Conservation (phyloP, 53 echinoderm and acorn worm genomes). For the Holothuria leucospilota region DNA sequence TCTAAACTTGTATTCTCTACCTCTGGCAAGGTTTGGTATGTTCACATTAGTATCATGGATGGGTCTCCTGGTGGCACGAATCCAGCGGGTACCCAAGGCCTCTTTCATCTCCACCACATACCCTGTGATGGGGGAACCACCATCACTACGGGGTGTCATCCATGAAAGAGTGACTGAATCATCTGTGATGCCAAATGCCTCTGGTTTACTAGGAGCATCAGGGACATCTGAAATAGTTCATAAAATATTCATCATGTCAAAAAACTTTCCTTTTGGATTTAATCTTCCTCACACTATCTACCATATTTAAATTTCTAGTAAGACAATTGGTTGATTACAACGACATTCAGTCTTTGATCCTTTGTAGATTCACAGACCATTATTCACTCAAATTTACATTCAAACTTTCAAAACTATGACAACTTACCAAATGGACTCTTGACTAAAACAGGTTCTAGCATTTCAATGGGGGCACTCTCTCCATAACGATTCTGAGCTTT, state of each 20-base stretch:
- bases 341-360: too few species aligned
- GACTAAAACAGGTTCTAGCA: conserved; percentile 75
- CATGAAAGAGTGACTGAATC: conserved; percentile 87
- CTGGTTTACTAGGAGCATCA: conserved; percentile 89
- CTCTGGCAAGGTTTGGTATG: conserved; percentile 69
- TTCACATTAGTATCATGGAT: conserved; percentile 72
- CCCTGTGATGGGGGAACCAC: conserved; percentile 89
- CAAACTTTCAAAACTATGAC: too few species aligned
- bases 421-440: conserved; percentile 98
- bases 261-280: too few species aligned
- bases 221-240: conserved; percentile 78
- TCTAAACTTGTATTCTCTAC: conserved; percentile 86
- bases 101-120: conserved; percentile 98
- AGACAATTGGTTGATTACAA: too few species aligned
- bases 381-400: too few species aligned
- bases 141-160: conserved; percentile 92
- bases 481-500: conserved; percentile 90
- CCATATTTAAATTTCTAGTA: too few species aligned
- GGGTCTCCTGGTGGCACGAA: conserved; percentile 89
- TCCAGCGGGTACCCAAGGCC: conserved; percentile 85
- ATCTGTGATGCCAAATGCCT: conserved; percentile 79
- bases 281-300: too few species aligned
- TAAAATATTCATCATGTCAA: too few species aligned
- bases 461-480: conserved; percentile 86
- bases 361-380: too few species aligned